Evolutionary conservation across 2,113 vertebrate species (phyloP), one percentile per base, ranked within the genome.

Genomic region (Nerophis lumbriciformis): DNA sequence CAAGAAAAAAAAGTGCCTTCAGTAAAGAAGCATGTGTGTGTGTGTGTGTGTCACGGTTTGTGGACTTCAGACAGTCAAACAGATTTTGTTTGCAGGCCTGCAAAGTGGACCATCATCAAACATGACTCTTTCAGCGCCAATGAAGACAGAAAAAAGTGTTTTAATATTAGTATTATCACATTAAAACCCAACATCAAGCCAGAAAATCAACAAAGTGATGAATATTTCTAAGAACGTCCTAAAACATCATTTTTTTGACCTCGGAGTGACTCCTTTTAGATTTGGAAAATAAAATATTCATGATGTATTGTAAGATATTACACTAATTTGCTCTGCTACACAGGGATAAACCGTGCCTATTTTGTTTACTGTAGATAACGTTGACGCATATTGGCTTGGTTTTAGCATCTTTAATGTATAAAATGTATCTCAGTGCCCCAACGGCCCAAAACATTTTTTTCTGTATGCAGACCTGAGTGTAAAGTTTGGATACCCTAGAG

Each of bases 1-100:
- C 5, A 52, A 35, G 5, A 12, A 12, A 35, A 19, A 19, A 28
- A 28, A 28, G 28, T 28, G 28, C 28, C 4, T 19, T 19, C 16
- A 51, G 10, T 21, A 54, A 37, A 37, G 14, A 37, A 5, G 14
- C 35, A 37, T 28, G 6, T 37, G 42, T 44, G 42, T 14, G 28
- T 36, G 48, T n/a, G 12, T 48, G 8, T n/a, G 8, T 44, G n/a
- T 11, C 28, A 16, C 21, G n/a, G 16, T 44, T 57, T 16, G 39
- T 21, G 55, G 55, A 57, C 55, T 57, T 57, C 16, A 21, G 54
- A 56, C 54, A 11, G 39, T 21, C 38, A 57, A 57, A 57, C 55
- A 57, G 16, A 19, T 42, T 42, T 56, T 57, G 54, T 57, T 57
- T 57, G 54, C 38, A 19, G 55, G 38, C 21, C 39, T 44, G n/a